Base-by-base conservation (phyloP, 2,113 vertebrate species). In the Megaleporinus macrocephalus region DNA sequence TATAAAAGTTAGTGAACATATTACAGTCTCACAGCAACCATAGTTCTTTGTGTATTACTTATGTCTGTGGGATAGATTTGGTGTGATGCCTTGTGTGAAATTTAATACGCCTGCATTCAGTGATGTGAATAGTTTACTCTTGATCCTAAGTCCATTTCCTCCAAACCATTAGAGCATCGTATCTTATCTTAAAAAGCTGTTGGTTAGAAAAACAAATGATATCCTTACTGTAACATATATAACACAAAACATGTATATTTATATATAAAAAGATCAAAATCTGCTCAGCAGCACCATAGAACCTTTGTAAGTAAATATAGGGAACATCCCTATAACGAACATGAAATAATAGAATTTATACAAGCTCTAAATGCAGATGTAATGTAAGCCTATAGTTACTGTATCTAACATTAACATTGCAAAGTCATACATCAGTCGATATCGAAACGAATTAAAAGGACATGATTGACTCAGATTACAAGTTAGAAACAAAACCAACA, bases 401-500 rank as follows among this genome's bases (percentile, higher is more conserved):
- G 41, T 80, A 49, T 30, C 78, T 72, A 72, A 61, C 78, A 62
- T 80, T 61, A 80, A 27, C 68, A 49, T 68, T 55, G 33, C 53
- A 79, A 72, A 79, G 53, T 57, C 78, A 79, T 72, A 47, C 20
- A 62, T 62, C 68, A 29, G 57, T 72, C 78, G 51, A 16, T n/a
- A 72, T 61, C 78, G 30, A 29, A 79, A 49, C 4, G 13, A 20
- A n/a, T 22, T 2, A 70, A 70, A 36, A 11, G 33, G 66, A 24
- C 36, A 44, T 29, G 26, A 71, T 33, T 49, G 78, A 80, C 41
- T 79, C 36, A 0, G 22, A 70, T 70, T 33, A 14, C 1, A 55
- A 72, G 78, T 80, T 80, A 80, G 66, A 80, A 62, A 80, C 55
- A 72, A n/a, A 80, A 80, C 78, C 47, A 78, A 71, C 66, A 70